These are phyloP conservation scores for Oophaga pumilio DNA, from an alignment of 2,113 vertebrate genomes.

Conservation along the genomic window DNA sequence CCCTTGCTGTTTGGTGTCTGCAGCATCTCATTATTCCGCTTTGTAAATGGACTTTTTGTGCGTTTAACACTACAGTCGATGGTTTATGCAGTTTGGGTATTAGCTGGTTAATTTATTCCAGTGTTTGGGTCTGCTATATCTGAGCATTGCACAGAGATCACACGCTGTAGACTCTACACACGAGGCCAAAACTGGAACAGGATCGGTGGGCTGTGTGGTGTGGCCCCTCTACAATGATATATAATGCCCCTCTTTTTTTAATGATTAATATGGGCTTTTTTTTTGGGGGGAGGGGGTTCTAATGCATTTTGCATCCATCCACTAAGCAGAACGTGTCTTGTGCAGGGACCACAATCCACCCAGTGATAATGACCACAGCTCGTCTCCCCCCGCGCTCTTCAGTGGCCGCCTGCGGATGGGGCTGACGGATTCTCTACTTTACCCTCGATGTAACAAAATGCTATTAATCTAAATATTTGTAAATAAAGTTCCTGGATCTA, in stretches of 20 bases:
- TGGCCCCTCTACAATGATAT: not conserved
- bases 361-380: slow-evolving; percentile 48
- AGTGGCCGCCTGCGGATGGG: slow-evolving; percentile 73
- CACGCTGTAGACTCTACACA: not conserved
- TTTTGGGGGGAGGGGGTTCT: slow-evolving; percentile 49
- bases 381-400: slow-evolving; percentile 64
- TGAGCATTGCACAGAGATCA: not conserved
- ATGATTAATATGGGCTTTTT: slow-evolving; percentile 47
- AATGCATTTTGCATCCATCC: slow-evolving; percentile 67
- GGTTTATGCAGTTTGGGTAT: slow-evolving; percentile 34
- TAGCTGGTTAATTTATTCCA: not conserved
- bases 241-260: not conserved
- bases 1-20: slow-evolving; percentile 59
- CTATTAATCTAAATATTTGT: slow-evolving; percentile 92
- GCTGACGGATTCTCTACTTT: slow-evolving; percentile 76
- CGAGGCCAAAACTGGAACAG: not conserved
- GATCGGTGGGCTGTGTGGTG: not conserved
- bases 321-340: slow-evolving; percentile 62
- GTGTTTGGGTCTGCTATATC: not conserved
- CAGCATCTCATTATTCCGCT: slow-evolving; percentile 65
- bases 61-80: slow-evolving; percentile 67
- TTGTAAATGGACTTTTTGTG: slow-evolving; percentile 67
- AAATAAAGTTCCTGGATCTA: slow-evolving; percentile 91
- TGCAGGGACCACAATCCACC: slow-evolving; percentile 80
- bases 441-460: slow-evolving; percentile 83